A percentile compares a stretch with the other conserved stretches of the same genome.
phyloP scores from a whole-genome alignment of 2,797 vertebrate species.

The Gallinago nigripennis region DNA sequence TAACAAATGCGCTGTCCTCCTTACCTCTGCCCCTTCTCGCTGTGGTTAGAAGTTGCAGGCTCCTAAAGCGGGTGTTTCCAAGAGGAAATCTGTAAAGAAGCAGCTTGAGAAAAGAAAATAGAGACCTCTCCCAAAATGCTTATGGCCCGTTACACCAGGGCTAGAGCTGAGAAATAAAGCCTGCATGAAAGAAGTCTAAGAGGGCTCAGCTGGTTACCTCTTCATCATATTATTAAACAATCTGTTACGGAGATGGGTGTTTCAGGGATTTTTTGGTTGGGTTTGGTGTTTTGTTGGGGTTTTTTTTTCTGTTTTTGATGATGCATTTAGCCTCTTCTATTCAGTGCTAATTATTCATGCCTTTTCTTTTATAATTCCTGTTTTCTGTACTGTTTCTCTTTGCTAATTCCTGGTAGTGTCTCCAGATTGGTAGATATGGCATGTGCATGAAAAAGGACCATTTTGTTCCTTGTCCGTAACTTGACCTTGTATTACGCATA shows the following conservation, averaged over 20 bases:
- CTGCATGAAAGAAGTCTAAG: neutral
- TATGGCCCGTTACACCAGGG: neutral
- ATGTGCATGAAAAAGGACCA: constrained; percentile 54
- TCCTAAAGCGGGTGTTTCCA: neutral
- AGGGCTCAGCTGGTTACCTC: neutral
- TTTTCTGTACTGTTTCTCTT: constrained; percentile 32
- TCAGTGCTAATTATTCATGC: constrained; percentile 27
- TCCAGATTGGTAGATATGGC: constrained; percentile 51
- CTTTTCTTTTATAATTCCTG: constrained; percentile 29
- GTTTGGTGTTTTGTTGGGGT: neutral
- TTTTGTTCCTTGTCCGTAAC: constrained; percentile 50
- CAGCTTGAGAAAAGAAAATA: neutral
- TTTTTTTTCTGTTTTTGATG: neutral
- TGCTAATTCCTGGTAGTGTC: constrained; percentile 28
- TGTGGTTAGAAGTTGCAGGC: neutral
- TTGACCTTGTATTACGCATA: constrained; percentile 30
- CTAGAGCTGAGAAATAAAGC: neutral
- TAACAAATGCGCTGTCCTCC: neutral
- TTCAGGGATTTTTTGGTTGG: neutral
- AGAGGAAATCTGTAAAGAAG: neutral
- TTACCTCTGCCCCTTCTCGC: neutral
- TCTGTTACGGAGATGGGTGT: neutral
- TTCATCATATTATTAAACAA: neutral
- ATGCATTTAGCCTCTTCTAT: neutral
- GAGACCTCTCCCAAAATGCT: neutral